Base-by-base conservation (phyloP, 2,797 vertebrate species). In the Rhabdomys pumilio region DNA sequence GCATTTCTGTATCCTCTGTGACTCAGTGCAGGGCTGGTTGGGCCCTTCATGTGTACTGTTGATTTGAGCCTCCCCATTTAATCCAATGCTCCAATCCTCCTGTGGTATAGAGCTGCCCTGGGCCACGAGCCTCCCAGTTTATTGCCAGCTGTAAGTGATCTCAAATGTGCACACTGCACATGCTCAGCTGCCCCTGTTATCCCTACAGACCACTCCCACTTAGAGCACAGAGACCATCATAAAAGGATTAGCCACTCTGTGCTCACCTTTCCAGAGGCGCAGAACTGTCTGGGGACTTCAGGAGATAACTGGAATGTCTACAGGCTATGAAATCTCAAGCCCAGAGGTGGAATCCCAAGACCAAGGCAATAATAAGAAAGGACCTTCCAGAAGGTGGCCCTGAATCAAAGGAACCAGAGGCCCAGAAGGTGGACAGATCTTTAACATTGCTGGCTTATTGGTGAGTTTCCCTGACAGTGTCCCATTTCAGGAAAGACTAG, bases 31-130 rank as follows among this genome's bases (percentile, higher is more conserved):
- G 41, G 38, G 79, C 59, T 63, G 47, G 81, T 0, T 85, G 0
- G 67, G 20, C 72, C 93, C 93, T 96, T 87, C 69, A 6, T 61
- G 85, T 34, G 67, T 59, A 89, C 63, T 50, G 91, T 41, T 53
- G 94, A 63, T 91, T 82, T 90, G 91, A 94, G 76, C 82, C 86
- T 91, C 57, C 81, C 90, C 94, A 38, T 88, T 96, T 87, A 91
- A 57, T 31, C 63, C 90, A 90, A 80, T 22, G 22, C 65, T 90
- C 86, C 91, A 59, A 0, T 65, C 50, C 81, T 87, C 55, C 77
- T 14, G 57, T 76, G 50, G 29, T 59, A 90, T 24, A 1, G 20
- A 47, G 73, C 67, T 53, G 38, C 92, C 85, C 73, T 12, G 6
- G 92, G 90, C 63, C 73, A 91, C 94, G 19, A 20, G 34, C 69